phyloP scores from a whole-genome alignment of 2,797 vertebrate species.

The Pseudochaenichthys georgianus region DNA sequence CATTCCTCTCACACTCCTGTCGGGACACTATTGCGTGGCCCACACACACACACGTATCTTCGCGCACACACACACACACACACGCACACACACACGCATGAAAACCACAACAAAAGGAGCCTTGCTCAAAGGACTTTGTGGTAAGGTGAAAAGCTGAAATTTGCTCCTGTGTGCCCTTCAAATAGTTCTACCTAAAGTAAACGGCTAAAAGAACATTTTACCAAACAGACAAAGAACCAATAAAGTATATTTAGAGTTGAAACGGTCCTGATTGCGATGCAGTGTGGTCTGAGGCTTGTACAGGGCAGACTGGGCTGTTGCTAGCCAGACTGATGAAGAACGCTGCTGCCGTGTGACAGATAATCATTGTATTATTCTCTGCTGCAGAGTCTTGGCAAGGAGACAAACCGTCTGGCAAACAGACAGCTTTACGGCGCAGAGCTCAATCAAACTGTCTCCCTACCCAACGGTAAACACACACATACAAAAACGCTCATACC shows the following conservation, averaged over 20 bases:
- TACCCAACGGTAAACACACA: conserved; percentile 69
- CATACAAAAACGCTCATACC: conserved; percentile 49
- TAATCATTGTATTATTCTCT: conserved; percentile 82
- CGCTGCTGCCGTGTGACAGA: conserved; percentile 79
- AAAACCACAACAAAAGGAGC: conserved; percentile 31
- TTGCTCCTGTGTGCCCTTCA: background rate
- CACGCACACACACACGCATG: background rate
- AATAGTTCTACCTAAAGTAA: conserved; percentile 13
- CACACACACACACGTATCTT: conserved; percentile 41
- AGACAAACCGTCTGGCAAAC: conserved; percentile 84
- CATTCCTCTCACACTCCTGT: conserved; percentile 68
- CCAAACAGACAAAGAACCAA: conserved; percentile 23
- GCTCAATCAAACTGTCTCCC: conserved; percentile 81
- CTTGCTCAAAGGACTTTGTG: conserved; percentile 15
- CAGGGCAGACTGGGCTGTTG: conserved; percentile 55
- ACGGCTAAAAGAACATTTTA: conserved; percentile 29
- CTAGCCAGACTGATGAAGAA: conserved; percentile 73
- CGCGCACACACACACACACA: background rate
- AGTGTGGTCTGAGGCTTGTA: conserved; percentile 62
- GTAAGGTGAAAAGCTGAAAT: conserved; percentile 19
- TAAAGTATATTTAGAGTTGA: conserved; percentile 34
- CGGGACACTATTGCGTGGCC: conserved; percentile 46
- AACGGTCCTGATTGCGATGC: conserved; percentile 48
- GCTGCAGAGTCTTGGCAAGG: conserved; percentile 78
- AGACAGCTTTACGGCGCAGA: conserved; percentile 82